phyloP scores from a whole-genome alignment of 2,797 vertebrate genomes.

The Ctenopoma multispine region DNA sequence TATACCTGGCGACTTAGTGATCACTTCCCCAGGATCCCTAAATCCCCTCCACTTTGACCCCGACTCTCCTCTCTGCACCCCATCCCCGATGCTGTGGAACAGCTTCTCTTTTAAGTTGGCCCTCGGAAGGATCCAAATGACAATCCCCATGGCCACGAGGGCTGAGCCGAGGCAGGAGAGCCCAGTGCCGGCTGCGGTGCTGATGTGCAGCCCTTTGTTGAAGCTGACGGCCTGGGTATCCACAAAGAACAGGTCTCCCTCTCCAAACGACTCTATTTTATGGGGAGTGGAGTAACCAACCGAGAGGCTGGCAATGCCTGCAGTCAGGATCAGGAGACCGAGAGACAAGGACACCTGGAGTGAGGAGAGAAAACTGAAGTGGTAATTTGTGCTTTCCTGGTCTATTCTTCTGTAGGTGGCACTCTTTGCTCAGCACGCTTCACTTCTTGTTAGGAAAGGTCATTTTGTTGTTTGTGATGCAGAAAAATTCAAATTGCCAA shows the following conservation, averaged over 20 bases:
- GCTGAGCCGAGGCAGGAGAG: constrained; percentile 90
- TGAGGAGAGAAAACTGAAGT: constrained; percentile 3
- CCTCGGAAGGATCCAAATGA: constrained; percentile 89
- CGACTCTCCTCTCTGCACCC: constrained; percentile 29
- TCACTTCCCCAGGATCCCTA: constrained; percentile 81
- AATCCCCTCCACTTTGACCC: constrained; percentile 57
- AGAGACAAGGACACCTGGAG: constrained; percentile 88
- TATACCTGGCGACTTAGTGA: constrained; percentile 88
- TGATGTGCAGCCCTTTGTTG: constrained; percentile 89
- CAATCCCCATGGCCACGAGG: constrained; percentile 84
- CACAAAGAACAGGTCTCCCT: constrained; percentile 92
- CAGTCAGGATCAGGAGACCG: constrained; percentile 86
- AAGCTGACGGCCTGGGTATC: constrained; percentile 89
- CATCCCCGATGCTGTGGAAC: constrained; percentile 80
- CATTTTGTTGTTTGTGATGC: constrained; percentile 61
- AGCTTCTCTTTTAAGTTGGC: constrained; percentile 83
- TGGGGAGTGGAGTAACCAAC: constrained; percentile 89
- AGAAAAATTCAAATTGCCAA: constrained; percentile 44
- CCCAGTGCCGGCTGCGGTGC: constrained; percentile 88
- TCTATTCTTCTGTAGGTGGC: constrained; percentile 16
- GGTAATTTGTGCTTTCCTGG: constrained; percentile 13
- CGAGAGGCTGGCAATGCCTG: constrained; percentile 87
- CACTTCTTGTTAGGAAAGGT: constrained; percentile 65
- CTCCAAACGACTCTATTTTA: constrained; percentile 93
- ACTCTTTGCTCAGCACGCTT: constrained; percentile 28